Evolutionary conservation across 2,113 vertebrate species (phyloP).

Genomic region (Macheiramphus alcinus): DNA sequence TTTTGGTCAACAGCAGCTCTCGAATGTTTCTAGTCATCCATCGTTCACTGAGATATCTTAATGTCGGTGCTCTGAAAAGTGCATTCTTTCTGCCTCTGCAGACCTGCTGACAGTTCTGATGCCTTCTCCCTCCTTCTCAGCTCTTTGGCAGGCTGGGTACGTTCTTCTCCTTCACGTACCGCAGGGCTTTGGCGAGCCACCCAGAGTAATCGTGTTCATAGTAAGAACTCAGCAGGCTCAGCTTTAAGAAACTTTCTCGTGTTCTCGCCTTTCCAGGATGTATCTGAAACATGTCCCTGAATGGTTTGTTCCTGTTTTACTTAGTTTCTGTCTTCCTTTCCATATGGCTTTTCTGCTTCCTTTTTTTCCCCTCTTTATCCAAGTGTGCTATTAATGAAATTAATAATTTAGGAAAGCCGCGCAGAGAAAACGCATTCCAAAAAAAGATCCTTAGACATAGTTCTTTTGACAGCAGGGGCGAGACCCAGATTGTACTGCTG

Average conservation of each 20-base stretch:
- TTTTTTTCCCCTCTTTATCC: neutral
- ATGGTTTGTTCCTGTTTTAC: neutral
- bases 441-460: neutral
- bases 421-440: neutral
- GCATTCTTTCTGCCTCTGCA: neutral
- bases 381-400: neutral
- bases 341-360: neutral
- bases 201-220: rapidly evolving
- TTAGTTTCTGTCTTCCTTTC: neutral
- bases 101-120: neutral
- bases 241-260: rapidly evolving
- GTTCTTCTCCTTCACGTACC: rapidly evolving
- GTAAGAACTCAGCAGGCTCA: neutral
- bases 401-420: neutral
- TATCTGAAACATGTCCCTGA: neutral
- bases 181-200: neutral
- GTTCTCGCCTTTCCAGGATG: neutral
- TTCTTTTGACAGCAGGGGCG: neutral
- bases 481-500: rapidly evolving
- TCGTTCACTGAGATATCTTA: neutral
- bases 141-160: rapidly evolving
- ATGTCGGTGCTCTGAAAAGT: neutral
- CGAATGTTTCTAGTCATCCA: neutral
- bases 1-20: neutral
- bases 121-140: neutral